Percentiles rank a stretch among this genome's conserved stretches.
These are phyloP conservation scores for Bubalus kerabau DNA, from an alignment of 2,113 vertebrate species.

Conservation along the genomic window DNA sequence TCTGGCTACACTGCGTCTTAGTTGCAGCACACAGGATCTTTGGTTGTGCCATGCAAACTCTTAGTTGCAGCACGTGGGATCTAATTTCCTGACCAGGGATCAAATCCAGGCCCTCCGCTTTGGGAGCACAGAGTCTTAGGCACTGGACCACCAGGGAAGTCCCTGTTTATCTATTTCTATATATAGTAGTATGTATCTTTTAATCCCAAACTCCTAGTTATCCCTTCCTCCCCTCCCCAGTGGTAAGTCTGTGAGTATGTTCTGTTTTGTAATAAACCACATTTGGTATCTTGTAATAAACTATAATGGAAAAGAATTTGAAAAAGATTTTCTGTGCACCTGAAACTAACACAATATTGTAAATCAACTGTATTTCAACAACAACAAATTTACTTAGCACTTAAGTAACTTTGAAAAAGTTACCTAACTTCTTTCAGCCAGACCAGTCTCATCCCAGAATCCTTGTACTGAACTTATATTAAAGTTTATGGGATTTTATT, in stretches of 20 bases:
- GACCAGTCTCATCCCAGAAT: not conserved
- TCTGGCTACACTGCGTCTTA: not conserved
- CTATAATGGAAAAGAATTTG: not conserved
- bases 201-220: not conserved
- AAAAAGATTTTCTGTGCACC: not conserved
- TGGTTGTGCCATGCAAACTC: not conserved
- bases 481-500: not conserved
- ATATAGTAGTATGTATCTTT: not conserved
- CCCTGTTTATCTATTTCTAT: not conserved
- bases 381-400: not conserved
- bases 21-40: not conserved
- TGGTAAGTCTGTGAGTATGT: not conserved
- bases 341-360: not conserved
- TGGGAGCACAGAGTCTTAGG: not conserved
- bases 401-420: not conserved
- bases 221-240: not conserved
- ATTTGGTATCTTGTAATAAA: not conserved
- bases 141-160: not conserved
- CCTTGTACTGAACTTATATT: not conserved
- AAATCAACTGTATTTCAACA: not conserved
- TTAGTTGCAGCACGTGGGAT: not conserved
- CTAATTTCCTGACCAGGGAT: not conserved
- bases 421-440: not conserved
- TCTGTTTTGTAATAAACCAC: not conserved
- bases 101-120: not conserved